Conservation (phyloP, 1,140 invertebrate species). For the Sesamia nonagrioides region DNA sequence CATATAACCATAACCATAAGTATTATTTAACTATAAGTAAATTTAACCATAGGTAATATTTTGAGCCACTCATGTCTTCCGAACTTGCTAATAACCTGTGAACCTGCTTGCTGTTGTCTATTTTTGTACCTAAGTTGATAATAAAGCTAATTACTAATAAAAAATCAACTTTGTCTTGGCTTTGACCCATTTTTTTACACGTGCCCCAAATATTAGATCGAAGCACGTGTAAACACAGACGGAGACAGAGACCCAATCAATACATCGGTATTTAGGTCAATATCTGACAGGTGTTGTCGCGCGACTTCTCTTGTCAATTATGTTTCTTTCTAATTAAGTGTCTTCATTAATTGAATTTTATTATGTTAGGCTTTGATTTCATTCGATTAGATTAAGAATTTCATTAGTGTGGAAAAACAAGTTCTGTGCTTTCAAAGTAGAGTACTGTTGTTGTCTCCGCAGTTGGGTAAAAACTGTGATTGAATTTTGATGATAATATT, state of each 20-base stretch:
- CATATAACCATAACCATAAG: too few species aligned
- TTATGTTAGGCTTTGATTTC: slow-evolving; percentile 3
- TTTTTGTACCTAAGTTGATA: too few species aligned
- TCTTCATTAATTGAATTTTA: slow-evolving; percentile 6
- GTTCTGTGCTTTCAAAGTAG: background rate
- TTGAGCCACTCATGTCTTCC: too few species aligned
- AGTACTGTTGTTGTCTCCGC: background rate
- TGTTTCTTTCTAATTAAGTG: background rate
- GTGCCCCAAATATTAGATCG: background rate
- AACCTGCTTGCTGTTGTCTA: too few species aligned
- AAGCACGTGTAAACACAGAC: background rate
- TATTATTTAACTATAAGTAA: too few species aligned
- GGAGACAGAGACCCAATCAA: background rate
- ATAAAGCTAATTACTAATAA: background rate
- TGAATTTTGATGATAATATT: too few species aligned
- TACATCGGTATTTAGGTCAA: background rate
- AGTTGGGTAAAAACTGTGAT: background rate
- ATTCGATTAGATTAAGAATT: background rate
- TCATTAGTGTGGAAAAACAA: background rate
- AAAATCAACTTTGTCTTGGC: background rate
- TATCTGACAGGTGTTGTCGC: background rate
- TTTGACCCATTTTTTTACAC: background rate
- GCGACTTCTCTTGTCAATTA: background rate
- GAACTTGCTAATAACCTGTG: too few species aligned
- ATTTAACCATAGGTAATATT: too few species aligned